Evolutionary conservation across 23 tunicate genomes (phyloP).

Genomic region (Diplosoma virens): DNA sequence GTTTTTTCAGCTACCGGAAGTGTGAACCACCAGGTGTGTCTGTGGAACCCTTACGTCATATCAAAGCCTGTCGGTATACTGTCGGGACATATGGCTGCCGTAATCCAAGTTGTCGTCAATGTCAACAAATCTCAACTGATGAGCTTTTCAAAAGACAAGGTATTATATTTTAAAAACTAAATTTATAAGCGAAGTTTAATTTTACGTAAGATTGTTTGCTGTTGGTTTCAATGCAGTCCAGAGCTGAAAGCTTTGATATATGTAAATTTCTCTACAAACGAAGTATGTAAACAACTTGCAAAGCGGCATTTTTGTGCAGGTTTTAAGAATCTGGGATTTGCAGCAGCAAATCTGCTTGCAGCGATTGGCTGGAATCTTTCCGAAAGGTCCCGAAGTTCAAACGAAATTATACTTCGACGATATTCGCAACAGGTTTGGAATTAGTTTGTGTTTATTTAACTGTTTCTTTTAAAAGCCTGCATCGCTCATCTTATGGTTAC

Average conservation of each 20-base stretch:
- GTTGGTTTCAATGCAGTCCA: too few relatives aligned
- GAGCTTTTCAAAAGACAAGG: constrained; percentile 91
- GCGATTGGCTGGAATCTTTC: constrained; percentile 85
- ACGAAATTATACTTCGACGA: constrained; percentile 84
- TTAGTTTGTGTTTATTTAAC: too few relatives aligned
- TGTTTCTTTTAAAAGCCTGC: too few relatives aligned
- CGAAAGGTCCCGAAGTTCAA: constrained; percentile 96
- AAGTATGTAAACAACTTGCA: too few relatives aligned
- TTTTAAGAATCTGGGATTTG: constrained; percentile 85
- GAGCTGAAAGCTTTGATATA: too few relatives aligned
- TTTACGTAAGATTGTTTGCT: neutral
- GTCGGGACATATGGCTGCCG: constrained; percentile 93
- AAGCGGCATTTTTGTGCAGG: constrained; percentile 22
- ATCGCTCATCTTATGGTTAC: too few relatives aligned
- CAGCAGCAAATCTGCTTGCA: constrained; percentile 91
- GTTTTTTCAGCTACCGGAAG: constrained; percentile 75
- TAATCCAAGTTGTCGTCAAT: constrained; percentile 76
- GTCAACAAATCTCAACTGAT: constrained; percentile 73
- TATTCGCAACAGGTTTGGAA: constrained; percentile 53
- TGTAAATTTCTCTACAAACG: too few relatives aligned
- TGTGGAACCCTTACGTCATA: constrained; percentile 96
- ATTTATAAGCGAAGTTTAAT: too few relatives aligned
- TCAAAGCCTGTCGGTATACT: constrained; percentile 92
- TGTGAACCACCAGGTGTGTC: constrained; percentile 88
- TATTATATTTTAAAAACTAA: neutral